phyloP scores from a whole-genome alignment of 1,140 invertebrate species.

The Bombus soroeensis region DNA sequence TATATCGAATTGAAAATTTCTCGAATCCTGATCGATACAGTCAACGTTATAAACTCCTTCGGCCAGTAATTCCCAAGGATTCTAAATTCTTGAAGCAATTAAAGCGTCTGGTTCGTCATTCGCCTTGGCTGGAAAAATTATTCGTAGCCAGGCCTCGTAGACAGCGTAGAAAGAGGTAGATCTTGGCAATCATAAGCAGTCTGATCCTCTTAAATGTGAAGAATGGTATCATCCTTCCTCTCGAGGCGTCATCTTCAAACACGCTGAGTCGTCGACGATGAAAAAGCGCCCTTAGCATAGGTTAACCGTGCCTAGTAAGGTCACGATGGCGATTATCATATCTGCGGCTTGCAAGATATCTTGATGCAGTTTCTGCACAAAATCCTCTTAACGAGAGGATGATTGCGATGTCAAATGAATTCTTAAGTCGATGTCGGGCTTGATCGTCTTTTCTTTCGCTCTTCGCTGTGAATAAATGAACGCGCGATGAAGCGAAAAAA shows the following conservation, averaged over 20 bases:
- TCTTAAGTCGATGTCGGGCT: background rate
- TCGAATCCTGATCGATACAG: too few relatives aligned
- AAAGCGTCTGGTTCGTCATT: background rate
- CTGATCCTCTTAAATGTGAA: conserved; percentile 67
- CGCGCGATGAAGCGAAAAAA: background rate
- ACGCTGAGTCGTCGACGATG: conserved; percentile 61
- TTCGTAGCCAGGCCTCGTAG: too few relatives aligned
- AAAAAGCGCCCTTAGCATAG: conserved; percentile 60
- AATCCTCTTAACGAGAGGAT: background rate
- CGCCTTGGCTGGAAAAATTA: background rate
- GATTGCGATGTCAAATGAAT: conserved; percentile 33
- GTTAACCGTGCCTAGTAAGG: conserved; percentile 27
- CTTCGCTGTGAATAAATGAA: too few relatives aligned
- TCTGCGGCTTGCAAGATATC: conserved; percentile 27
- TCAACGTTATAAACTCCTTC: background rate
- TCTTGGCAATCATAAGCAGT: conserved; percentile 63
- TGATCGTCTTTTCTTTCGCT: background rate
- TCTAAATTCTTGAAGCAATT: background rate
- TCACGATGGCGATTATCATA: conserved; percentile 42
- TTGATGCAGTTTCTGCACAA: conserved; percentile 38
- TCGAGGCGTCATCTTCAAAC: conserved; percentile 61
- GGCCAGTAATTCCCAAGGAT: fast-evolving
- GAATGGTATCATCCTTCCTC: conserved; percentile 57
- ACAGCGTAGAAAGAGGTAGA: conserved; percentile 4
- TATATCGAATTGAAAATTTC: too few relatives aligned